A percentile compares a stretch with the other conserved stretches of the same genome.
phyloP scores from a whole-genome alignment of 2,113 vertebrate species.

The Pandion haliaetus region DNA sequence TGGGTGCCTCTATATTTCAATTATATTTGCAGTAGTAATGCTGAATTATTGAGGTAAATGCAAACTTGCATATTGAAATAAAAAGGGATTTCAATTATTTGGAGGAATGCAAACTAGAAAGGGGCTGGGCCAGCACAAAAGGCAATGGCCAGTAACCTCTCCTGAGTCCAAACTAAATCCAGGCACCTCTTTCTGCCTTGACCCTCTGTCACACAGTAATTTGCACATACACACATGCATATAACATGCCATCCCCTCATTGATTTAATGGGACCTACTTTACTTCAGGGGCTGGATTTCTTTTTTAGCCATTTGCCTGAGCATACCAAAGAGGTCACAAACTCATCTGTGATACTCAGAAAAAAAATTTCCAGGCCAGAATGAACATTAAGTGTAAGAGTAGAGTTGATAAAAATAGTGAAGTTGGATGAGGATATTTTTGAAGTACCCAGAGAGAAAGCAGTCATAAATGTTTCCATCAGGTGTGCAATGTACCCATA shows the following conservation, averaged over 20 bases:
- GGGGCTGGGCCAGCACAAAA: not conserved
- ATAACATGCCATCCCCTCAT: not conserved
- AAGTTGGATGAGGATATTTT: slow-evolving; percentile 4
- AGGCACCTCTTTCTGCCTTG: not conserved
- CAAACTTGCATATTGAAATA: not conserved
- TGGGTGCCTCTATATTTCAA: not conserved
- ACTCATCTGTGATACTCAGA: not conserved
- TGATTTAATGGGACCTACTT: not conserved
- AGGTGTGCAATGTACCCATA: slow-evolving; percentile 30
- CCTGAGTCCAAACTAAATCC: not conserved
- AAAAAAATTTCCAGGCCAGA: not conserved
- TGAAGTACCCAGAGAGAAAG: not conserved
- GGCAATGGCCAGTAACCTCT: not conserved
- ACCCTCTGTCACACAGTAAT: not conserved
- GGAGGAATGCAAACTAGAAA: not conserved
- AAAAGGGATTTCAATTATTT: not conserved
- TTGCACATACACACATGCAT: not conserved
- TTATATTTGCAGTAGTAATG: not conserved
- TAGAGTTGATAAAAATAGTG: slow-evolving; percentile 2
- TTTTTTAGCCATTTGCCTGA: not conserved
- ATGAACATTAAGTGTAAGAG: not conserved
- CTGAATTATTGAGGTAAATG: not conserved
- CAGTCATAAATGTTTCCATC: slow-evolving; percentile 36
- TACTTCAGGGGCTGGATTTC: not conserved
- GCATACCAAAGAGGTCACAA: not conserved